Evolutionary conservation across 2,888 invertebrate genomes (phyloP).

Genomic region (Ariolimax columbianus): DNA sequence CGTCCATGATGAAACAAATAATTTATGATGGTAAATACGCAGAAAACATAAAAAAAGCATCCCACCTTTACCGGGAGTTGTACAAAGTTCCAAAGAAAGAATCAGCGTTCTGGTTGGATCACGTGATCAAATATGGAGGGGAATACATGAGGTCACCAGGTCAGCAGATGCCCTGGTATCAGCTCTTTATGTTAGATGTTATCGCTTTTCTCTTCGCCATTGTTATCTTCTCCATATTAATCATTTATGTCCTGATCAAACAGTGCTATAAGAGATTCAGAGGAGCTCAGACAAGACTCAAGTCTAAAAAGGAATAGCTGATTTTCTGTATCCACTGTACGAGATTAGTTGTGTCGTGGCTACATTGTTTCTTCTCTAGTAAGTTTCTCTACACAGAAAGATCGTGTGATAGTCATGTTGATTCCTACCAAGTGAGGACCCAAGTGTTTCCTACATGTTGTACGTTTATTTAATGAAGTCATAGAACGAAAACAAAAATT

Average conservation of each 20-base stretch:
- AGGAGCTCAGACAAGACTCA: background rate
- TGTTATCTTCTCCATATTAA: background rate
- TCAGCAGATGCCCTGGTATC: constrained; percentile 61
- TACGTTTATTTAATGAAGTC: too few species aligned
- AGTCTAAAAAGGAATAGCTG: background rate
- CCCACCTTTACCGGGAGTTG: constrained; percentile 42
- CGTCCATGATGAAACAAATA: background rate
- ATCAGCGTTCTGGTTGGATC: constrained; percentile 67
- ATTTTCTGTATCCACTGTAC: too few species aligned
- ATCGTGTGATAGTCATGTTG: too few species aligned
- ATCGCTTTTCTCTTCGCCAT: constrained; percentile 46
- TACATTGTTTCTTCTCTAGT: too few species aligned
- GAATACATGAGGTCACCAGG: constrained; percentile 60
- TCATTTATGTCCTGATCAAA: background rate
- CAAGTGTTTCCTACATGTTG: too few species aligned
- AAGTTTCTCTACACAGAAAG: too few species aligned
- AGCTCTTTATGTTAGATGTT: constrained; percentile 62
- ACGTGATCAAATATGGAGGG: constrained; percentile 65
- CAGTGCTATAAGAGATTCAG: background rate
- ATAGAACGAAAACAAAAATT: too few species aligned
- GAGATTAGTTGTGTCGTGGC: too few species aligned
- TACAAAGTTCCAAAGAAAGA: constrained; percentile 57
- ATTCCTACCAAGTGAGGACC: too few species aligned
- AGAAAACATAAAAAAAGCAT: constrained; percentile 50
- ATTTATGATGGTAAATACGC: constrained; percentile 31